These are phyloP conservation scores for Pampusana beccarii DNA, from an alignment of 2,113 vertebrate genomes.

Conservation along the genomic window DNA sequence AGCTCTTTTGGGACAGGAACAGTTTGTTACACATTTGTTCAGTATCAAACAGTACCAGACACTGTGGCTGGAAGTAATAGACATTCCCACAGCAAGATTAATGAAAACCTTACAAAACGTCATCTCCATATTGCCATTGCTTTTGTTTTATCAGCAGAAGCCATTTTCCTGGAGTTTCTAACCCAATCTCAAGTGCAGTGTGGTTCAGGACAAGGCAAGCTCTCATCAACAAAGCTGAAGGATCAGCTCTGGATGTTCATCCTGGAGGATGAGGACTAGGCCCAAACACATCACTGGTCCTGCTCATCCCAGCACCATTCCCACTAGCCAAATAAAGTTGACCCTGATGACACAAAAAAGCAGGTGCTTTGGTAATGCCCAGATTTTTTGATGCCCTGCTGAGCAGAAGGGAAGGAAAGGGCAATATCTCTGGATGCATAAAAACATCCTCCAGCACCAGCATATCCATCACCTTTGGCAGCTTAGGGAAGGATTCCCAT, in stretches of 20 bases:
- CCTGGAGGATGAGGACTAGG: background rate
- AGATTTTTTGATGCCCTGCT: background rate
- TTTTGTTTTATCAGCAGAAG: background rate
- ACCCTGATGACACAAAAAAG: background rate
- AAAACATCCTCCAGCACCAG: background rate
- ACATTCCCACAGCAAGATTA: background rate
- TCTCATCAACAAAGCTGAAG: background rate
- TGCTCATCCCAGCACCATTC: background rate
- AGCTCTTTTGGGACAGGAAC: background rate
- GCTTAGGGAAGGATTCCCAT: background rate
- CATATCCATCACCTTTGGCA: background rate
- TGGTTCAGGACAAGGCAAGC: background rate
- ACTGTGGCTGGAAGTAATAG: background rate
- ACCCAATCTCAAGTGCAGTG: fast-evolving
- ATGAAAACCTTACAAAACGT: background rate
- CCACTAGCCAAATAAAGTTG: background rate
- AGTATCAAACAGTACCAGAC: background rate
- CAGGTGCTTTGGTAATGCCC: fast-evolving
- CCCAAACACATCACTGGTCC: background rate
- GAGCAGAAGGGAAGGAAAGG: background rate
- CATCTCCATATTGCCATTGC: fast-evolving
- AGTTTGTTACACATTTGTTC: background rate
- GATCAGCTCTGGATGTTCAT: background rate
- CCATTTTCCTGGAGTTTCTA: background rate
- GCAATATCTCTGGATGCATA: background rate